Base-by-base conservation (phyloP, 53 echinoderm and acorn worm species). In the Crossaster papposus region DNA sequence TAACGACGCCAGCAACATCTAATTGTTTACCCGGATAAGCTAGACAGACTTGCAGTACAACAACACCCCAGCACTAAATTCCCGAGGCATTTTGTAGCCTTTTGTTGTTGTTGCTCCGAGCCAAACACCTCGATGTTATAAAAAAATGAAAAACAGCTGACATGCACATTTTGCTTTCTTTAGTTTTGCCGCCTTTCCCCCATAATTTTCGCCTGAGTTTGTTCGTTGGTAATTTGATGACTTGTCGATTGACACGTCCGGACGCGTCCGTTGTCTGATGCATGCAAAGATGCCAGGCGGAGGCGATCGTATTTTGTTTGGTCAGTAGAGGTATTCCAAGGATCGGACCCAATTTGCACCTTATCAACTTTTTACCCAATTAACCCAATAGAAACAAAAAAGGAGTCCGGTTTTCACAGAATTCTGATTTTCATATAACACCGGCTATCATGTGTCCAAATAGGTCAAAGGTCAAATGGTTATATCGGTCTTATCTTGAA, bases 401-500 rank as follows among this genome's bases (percentile, higher is more conserved):
- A n/a, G n/a, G n/a, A n/a, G n/a, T n/a, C n/a, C n/a, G n/a, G n/a
- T n/a, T n/a, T n/a, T n/a, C n/a, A n/a, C n/a, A n/a, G n/a, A n/a
- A n/a, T n/a, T n/a, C n/a, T n/a, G n/a, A n/a, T n/a, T n/a, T n/a
- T n/a, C n/a, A n/a, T n/a, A n/a, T n/a, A n/a, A n/a, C n/a, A n/a
- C n/a, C n/a, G n/a, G n/a, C n/a, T n/a, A n/a, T n/a, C n/a, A n/a
- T n/a, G n/a, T n/a, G n/a, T n/a, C n/a, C n/a, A n/a, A n/a, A n/a
- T n/a, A n/a, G n/a, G n/a, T n/a, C n/a, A n/a, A n/a, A n/a, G n/a
- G n/a, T n/a, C n/a, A n/a, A n/a, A n/a, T n/a, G n/a, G n/a, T n/a
- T n/a, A n/a, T n/a, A n/a, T n/a, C n/a, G n/a, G 31, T 72, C 70
- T 85, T 72, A 85, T 85, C 85, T 72, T 51, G 74, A 20, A 85